Evolutionary conservation across 2,797 vertebrate genomes (phyloP), one percentile per base, ranked within the genome.

Genomic region (Tragopan temminckii): DNA sequence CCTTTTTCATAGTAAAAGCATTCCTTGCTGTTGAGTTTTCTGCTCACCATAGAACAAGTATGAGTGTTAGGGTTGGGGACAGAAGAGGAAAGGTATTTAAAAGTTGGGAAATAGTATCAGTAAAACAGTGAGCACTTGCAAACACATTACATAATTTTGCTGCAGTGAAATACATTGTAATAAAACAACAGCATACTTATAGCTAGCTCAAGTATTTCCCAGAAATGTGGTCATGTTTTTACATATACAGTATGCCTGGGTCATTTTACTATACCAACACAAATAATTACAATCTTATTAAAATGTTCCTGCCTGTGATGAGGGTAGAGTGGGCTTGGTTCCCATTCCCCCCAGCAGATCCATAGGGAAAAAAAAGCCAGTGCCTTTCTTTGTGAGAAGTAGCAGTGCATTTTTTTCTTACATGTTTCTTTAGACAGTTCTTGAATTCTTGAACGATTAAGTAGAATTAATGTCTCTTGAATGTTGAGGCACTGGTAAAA

Each of bases 281-380:
- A 94, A 96, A 96, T 83, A 95, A 97, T 90, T 95, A 88, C 48
- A 92, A 92, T 92, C 89, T 80, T 92, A 88, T 94, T 93, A 94
- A 95, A 97, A 94, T 0, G n/a, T 77, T 95, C 71, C 92, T 95
- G 86, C 63, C 69, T 90, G 52, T 82, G 93, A 96, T 95, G 88
- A 95, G 71, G 53, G 61, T 50, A 69, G 85, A 80, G 64, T 43
- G 69, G 81, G 79, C 68, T 96, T 59, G 7, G 85, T 95, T 93
- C 85, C 84, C 64, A n/a, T 67, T 87, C 69, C 68, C 85, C 66
- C 48, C 72, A 94, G 63, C 55, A 94, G 80, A 52, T 40, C 63
- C 61, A 75, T 76, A 76, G 71, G 64, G 62, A 35, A 50, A 74
- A 90, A 85, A 67, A 80, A 15, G 27, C 48, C 33, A 72, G 75